Evolutionary conservation across 2,797 vertebrate genomes (phyloP).

Genomic region (Forpus xanthops): DNA sequence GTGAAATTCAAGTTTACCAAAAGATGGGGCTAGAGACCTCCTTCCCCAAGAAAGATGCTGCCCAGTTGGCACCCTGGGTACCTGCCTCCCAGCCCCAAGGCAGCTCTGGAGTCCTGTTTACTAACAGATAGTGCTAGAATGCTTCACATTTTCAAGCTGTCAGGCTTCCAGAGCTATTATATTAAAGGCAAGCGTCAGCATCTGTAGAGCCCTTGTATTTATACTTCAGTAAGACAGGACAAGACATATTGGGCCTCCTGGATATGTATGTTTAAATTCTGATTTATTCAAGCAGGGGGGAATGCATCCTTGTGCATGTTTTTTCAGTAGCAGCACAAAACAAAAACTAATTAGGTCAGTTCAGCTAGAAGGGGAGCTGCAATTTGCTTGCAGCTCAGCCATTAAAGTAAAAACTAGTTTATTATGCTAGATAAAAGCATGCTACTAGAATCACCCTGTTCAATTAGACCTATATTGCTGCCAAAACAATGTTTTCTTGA

Average conservation of each 20-base stretch:
- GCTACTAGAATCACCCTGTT: background rate
- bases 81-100: background rate
- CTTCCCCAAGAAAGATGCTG: background rate
- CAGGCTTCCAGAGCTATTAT: background rate
- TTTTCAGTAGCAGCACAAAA: background rate
- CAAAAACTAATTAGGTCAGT: slow-evolving; percentile 14
- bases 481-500: background rate
- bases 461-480: background rate
- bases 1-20: slow-evolving; percentile 33
- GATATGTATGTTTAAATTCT: background rate
- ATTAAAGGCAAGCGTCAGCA: background rate
- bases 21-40: slow-evolving; percentile 44
- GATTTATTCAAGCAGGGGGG: background rate
- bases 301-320: background rate
- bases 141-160: background rate
- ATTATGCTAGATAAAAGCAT: background rate
- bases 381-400: background rate
- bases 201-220: background rate
- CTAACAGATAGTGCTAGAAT: background rate
- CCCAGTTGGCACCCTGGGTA: background rate
- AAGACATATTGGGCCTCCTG: background rate
- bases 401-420: background rate
- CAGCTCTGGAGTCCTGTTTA: background rate
- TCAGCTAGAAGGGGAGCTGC: background rate
- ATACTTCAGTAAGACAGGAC: background rate